Evolutionary conservation across 2,888 invertebrate genomes (phyloP).

Genomic region (Eristalis intricaria): DNA sequence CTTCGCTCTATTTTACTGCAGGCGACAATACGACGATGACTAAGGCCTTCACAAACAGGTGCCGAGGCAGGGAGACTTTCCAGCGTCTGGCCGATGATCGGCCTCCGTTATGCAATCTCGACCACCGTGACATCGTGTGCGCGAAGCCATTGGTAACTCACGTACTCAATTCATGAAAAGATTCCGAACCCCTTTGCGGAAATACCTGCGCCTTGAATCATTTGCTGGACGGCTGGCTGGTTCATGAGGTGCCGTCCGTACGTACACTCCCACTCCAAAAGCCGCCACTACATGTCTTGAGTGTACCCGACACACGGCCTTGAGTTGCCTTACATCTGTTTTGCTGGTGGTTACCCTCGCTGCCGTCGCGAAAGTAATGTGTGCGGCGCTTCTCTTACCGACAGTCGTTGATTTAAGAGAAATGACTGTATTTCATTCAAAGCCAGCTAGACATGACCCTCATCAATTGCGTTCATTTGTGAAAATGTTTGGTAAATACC

Average conservation of each 20-base stretch:
- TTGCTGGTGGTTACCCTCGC: not conserved
- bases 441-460: not conserved
- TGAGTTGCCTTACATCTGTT: not conserved
- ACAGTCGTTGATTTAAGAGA: not conserved
- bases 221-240: not conserved
- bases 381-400: not conserved
- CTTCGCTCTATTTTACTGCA: not conserved
- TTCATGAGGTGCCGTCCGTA: not conserved
- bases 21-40: slow-evolving; percentile 11
- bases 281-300: not conserved
- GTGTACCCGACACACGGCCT: not conserved
- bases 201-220: slow-evolving; percentile 62
- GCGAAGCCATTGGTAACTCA: slow-evolving; percentile 29
- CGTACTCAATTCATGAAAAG: slow-evolving; percentile 39
- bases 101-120: slow-evolving; percentile 36
- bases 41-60: slow-evolving; percentile 14
- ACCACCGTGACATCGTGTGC: slow-evolving; percentile 43
- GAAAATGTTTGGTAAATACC: slow-evolving; percentile 3
- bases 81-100: slow-evolving; percentile 1
- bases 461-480: not conserved
- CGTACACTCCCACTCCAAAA: not conserved
- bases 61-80: not conserved
- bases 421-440: not conserved
- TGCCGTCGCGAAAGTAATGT: not conserved
- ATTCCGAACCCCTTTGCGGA: slow-evolving; percentile 37